Evolutionary conservation across 35 echinoderm and acorn worm genomes (phyloP), one percentile per base, ranked within the genome.

Genomic region (Ophiothrix spiculata): DNA sequence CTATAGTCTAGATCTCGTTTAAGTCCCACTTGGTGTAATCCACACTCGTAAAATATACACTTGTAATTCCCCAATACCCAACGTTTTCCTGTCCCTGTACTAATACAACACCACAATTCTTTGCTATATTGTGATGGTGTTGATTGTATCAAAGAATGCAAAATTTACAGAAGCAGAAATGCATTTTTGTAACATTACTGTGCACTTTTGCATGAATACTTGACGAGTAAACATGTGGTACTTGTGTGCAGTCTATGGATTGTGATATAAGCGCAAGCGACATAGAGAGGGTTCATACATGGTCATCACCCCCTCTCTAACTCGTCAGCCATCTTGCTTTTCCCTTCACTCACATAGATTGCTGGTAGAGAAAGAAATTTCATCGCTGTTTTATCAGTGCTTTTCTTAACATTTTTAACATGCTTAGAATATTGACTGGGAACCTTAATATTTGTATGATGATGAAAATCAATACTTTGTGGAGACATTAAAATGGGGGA

Each of bases 271-370:
- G 60, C 60, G 29, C 60, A 69, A n/a, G 29, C 29, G 60, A 69
- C 60, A 69, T 69, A n/a, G 17, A 25, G 60, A 12, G 60, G 60
- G 60, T 69, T 69, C 60, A 69, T 28, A 69, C 60, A 69, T 69
- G 60, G 60, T 69, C 60, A 69, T 69, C 60, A 69, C 60, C 60
- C 60, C 60, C 60, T 69, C 60, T 69, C 60, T 69, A 69, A 69
- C 60, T 69, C 60, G 29, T 15, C 60, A 28, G 60, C 60, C 60
- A 69, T 69, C 60, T 69, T 69, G 17, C 3, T 69, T 69, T 69
- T 69, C 60, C 60, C 60, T 28, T 69, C 60, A n/a, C n/a, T 69
- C 60, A 69, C 60, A 69, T 25, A 69, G 16, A 69, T n/a, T n/a
- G 60, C 60, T 69, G 60, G 17, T 28, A 69, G 19, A 10, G 42